A percentile compares a stretch with the other conserved stretches of the same genome.
Evolutionary conservation across 2,888 invertebrate species (phyloP).

Genomic region (Thecophora atra): DNA sequence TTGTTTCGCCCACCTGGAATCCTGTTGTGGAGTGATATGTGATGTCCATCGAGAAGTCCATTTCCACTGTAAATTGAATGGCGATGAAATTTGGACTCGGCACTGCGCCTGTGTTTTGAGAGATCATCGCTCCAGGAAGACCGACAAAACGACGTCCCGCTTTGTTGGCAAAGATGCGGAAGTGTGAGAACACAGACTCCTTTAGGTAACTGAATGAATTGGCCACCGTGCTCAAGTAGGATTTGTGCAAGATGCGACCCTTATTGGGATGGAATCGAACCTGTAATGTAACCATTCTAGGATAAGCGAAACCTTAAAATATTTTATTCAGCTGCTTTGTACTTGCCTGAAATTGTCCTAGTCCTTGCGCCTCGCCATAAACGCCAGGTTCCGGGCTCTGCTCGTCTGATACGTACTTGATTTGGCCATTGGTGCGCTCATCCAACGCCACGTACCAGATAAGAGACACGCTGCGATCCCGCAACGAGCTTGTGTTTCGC

Average conservation of each 20-base stretch:
- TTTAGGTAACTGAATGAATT: conserved; percentile 77
- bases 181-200: conserved; percentile 78
- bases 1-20: conserved; percentile 66
- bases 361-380: conserved; percentile 77
- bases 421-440: conserved; percentile 72
- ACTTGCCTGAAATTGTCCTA: conserved; percentile 76
- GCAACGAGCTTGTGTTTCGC: conserved; percentile 59
- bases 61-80: conserved; percentile 78
- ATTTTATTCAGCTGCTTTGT: background rate
- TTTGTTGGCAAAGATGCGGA: conserved; percentile 71
- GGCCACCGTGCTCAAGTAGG: conserved; percentile 77
- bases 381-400: conserved; percentile 64
- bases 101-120: conserved; percentile 69
- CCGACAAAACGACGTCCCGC: conserved; percentile 69
- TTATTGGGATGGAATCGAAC: conserved; percentile 60
- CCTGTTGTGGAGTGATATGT: conserved; percentile 82
- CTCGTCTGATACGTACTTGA: conserved; percentile 60
- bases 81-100: conserved; percentile 81
- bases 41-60: conserved; percentile 85
- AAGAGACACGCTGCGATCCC: conserved; percentile 68
- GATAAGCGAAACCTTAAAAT: background rate
- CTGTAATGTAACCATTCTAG: conserved; percentile 25
- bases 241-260: conserved; percentile 75
- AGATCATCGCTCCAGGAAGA: conserved; percentile 72
- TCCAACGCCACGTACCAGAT: conserved; percentile 87